Base-by-base conservation (phyloP, 2,797 vertebrate genomes). In the Pempheris klunzingeri region DNA sequence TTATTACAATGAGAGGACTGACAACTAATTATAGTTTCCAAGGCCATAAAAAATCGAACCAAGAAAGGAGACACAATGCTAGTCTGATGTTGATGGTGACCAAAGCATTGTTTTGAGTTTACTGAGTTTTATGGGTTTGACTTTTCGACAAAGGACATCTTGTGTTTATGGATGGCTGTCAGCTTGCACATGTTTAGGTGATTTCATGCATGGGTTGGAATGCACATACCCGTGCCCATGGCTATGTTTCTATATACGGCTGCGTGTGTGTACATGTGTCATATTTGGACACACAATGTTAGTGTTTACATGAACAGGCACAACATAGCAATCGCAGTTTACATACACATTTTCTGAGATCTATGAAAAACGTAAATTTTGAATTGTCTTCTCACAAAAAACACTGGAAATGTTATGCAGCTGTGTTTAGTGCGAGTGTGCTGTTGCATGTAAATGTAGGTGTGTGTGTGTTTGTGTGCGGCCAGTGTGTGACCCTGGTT, bases 401-500 rank as follows among this genome's bases (percentile, higher is more conserved):
- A 55, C 4, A 54, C 12, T 12, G 4, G 2, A 17, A 28, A 49
- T 17, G 14, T 26, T 26, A 5, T 43, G 26, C 22, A 9, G 18
- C 58, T 57, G 2, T 59, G 36, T 53, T 30, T 36, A 6, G 22
- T 30, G 11, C 22, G 41, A 61, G 39, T 38, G 52, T 44, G 46
- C 61, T 53, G 22, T 26, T 67, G 74, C 58, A 71, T 74, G 14
- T 68, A 32, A 57, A 76, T 63, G 41, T 32, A 38, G n/a, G 36
- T 10, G 39, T 59, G 47, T 69, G 39, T 74, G 71, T 0, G 36
- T 10, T 34, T 59, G 47, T 69, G 39, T 74, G 71, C 0, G 1
- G 52, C 58, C 50, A 41, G 44, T 53, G 22, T 39, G 58, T 71
- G 72, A 89, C 74, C 76, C 65, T 64, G 68, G 22, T 82, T 77